Evolutionary conservation across 23 tunicate species (phyloP), one percentile per base, ranked within the genome.

Genomic region (Halocynthia aurantium): DNA sequence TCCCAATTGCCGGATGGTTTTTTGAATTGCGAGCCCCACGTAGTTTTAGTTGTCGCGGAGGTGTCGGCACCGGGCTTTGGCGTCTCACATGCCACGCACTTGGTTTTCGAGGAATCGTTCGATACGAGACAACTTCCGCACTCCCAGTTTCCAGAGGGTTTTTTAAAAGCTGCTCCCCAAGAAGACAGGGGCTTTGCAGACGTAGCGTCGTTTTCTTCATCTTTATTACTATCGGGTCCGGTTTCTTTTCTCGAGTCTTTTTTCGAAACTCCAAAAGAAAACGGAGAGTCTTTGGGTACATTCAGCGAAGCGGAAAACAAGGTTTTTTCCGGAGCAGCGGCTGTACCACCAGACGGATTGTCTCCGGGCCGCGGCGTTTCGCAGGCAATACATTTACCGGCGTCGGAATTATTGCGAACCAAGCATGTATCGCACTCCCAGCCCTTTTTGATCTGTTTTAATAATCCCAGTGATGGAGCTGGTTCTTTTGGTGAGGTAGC

Each of bases 41-140:
- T 13, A 11, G 49, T 22, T 68, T 12, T 18, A 19, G 49, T 18
- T 68, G 4, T 21, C 44, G 72, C 1, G 20, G n/a, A 58, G 63
- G 63, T 58, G 63, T 58, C 63, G 4, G 63, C 52, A 80, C 83
- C 83, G 17, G 83, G 83, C n/a, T 68, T 69, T 10, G 83, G 75
- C 10, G 61, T 80, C 10, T 64, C 50, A 50, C 86, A 82, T 11
- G 86, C 86, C 21, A 52, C 73, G 78, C 86, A 82, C 19, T 22
- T 62, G 7, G 6, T 75, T 10, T 49, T 9, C 5, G 75, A 63
- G 8, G n/a, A 20, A 11, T 49, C 11, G 61, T 82, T 82, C 52
- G 19, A 12, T 11, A 82, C 69, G 74, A 82, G n/a, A 74, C 86
- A 82, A 5, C 6, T 70, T 19, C 64, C 81, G 66, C 86, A 82